Percentiles rank a stretch among this genome's conserved stretches.
phyloP scores from a whole-genome alignment of 2,888 invertebrate genomes.

The Desoria tigrina region DNA sequence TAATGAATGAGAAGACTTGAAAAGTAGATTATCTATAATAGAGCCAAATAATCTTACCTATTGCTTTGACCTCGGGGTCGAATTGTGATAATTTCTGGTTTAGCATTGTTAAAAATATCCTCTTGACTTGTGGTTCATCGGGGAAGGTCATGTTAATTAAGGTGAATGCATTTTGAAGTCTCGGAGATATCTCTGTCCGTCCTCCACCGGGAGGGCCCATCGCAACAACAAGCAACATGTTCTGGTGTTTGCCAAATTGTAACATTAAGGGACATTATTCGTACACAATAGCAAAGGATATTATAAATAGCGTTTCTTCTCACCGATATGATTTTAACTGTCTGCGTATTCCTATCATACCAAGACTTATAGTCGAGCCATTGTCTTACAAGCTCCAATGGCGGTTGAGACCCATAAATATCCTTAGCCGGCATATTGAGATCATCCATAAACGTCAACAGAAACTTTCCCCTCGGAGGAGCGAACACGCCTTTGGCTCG shows the following conservation, averaged over 20 bases:
- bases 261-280: too few relatives aligned
- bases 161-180: conserved; percentile 76
- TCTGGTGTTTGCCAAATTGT: conserved; percentile 59
- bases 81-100: conserved; percentile 75
- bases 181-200: conserved; percentile 73
- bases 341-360: conserved; percentile 80
- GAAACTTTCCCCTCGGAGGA: conserved; percentile 76
- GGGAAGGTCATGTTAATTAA: conserved; percentile 80
- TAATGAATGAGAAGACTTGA: conserved; percentile 1
- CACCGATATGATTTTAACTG: conserved; percentile 73
- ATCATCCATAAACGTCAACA: conserved; percentile 87
- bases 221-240: conserved; percentile 74
- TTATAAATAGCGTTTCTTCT: neutral
- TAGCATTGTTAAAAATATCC: conserved; percentile 84
- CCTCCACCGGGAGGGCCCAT: conserved; percentile 70
- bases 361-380: conserved; percentile 89
- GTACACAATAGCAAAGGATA: neutral
- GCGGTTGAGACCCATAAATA: conserved; percentile 83
- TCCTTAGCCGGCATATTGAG: conserved; percentile 91
- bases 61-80: conserved; percentile 74
- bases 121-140: conserved; percentile 71
- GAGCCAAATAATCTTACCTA: conserved; percentile 60
- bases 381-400: conserved; percentile 77
- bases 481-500: conserved; percentile 80
- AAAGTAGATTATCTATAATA: neutral